phyloP scores from a whole-genome alignment of 1,140 invertebrate genomes.

The Papilio machaon region DNA sequence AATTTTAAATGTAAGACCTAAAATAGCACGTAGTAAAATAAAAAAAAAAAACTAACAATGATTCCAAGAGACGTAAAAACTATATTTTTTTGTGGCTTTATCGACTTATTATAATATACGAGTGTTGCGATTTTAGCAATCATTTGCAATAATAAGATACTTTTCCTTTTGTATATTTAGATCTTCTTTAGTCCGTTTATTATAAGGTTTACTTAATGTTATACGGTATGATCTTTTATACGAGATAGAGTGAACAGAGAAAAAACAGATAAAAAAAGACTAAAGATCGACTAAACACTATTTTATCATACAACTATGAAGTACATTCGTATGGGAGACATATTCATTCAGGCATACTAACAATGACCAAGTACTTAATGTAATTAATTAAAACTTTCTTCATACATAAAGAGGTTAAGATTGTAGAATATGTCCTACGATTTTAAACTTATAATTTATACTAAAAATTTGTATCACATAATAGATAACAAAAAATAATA shows the following conservation, averaged over 20 bases:
- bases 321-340: too few species aligned
- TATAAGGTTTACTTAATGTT: neutral
- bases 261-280: too few species aligned
- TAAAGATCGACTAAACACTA: too few species aligned
- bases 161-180: neutral
- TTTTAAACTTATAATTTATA: neutral
- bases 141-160: neutral
- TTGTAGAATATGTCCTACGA: too few species aligned
- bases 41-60: neutral
- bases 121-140: neutral
- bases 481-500: constrained; percentile 50
- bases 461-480: neutral
- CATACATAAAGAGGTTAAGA: too few species aligned
- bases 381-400: too few species aligned
- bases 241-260: too few species aligned
- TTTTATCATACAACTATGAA: too few species aligned
- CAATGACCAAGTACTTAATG: too few species aligned
- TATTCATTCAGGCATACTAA: too few species aligned
- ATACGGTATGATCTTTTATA: too few species aligned
- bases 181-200: neutral
- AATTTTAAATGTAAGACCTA: neutral
- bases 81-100: neutral
- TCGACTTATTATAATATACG: neutral
- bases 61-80: neutral
- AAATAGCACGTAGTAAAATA: neutral